Evolutionary conservation across 2,888 invertebrate genomes (phyloP).

Genomic region (Ephialtes manifestator): DNA sequence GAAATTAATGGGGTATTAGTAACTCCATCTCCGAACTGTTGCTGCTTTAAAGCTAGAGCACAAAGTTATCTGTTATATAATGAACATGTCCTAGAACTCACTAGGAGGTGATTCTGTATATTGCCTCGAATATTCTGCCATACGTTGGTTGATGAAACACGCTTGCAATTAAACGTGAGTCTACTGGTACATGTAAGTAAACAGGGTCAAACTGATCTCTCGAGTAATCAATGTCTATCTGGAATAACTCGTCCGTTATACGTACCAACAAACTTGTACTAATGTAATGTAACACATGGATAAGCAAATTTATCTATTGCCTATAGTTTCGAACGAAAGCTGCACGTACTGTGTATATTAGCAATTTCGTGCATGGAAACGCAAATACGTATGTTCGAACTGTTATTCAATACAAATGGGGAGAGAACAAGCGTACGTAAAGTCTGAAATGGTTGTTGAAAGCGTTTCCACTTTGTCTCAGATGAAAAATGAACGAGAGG

Average conservation of each 20-base stretch:
- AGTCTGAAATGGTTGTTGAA: not conserved
- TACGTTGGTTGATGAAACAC: not conserved
- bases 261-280: not conserved
- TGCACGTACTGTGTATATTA: not conserved
- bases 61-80: not conserved
- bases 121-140: not conserved
- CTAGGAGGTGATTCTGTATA: not conserved
- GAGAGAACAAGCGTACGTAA: not conserved
- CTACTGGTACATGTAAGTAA: not conserved
- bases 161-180: not conserved
- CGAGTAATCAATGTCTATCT: slow-evolving; percentile 15
- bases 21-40: not conserved
- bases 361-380: not conserved
- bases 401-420: not conserved
- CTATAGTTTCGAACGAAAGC: not conserved
- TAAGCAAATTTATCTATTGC: not conserved
- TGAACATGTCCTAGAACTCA: not conserved
- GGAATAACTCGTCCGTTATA: not conserved
- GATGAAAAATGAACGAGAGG: not conserved
- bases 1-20: too few species aligned
- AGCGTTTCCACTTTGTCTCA: not conserved
- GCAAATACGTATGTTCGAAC: slow-evolving; percentile 3
- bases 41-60: not conserved
- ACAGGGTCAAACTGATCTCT: not conserved
- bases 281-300: not conserved